Evolutionary conservation across 2,113 vertebrate genomes (phyloP).

Genomic region (Scartelaos histophorus): DNA sequence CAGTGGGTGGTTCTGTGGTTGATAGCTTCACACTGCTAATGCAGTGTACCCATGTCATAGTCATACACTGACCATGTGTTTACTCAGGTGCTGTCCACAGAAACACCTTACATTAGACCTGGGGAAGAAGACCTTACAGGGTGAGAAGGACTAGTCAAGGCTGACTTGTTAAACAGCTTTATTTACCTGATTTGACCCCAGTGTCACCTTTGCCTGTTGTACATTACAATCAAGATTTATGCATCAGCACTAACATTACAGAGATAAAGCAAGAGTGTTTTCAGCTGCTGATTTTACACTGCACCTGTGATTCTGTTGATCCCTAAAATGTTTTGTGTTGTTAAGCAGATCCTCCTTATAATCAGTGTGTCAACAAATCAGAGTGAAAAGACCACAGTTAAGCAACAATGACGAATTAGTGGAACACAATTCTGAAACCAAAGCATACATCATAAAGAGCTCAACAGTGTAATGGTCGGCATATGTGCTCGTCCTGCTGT

Average conservation of each 20-base stretch:
- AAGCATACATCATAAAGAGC: slow-evolving; percentile 1
- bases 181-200: background rate
- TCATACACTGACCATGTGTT: slow-evolving; percentile 27
- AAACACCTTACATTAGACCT: slow-evolving; percentile 12
- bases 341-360: background rate
- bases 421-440: background rate
- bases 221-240: background rate
- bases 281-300: background rate
- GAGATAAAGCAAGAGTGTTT: background rate
- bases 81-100: slow-evolving; percentile 18
- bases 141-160: background rate
- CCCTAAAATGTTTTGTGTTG: background rate
- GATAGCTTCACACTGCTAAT: slow-evolving; percentile 16
- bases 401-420: background rate
- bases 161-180: slow-evolving; percentile 6
- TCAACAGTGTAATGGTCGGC: background rate
- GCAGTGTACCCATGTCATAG: background rate
- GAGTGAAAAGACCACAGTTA: background rate
- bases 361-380: background rate
- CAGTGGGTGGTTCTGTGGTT: slow-evolving; percentile 28
- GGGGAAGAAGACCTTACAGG: slow-evolving; percentile 3
- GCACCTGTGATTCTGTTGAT: background rate
- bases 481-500: background rate
- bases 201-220: background rate
- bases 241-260: background rate